phyloP scores from a whole-genome alignment of 2,888 invertebrate species.

The Eutolmus rufibarbis region DNA sequence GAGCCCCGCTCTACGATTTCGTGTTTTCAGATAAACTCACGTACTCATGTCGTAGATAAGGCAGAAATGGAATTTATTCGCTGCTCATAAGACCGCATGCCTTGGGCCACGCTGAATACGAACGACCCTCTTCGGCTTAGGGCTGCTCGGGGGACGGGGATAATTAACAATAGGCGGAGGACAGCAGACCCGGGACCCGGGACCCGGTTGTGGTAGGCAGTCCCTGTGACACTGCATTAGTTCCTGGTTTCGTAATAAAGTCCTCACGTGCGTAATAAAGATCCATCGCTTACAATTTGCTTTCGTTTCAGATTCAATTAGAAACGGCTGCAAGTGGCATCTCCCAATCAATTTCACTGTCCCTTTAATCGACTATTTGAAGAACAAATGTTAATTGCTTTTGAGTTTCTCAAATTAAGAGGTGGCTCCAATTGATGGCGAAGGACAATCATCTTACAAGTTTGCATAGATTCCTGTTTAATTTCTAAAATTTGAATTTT shows the following conservation, averaged over 20 bases:
- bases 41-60: slow-evolving; percentile 12
- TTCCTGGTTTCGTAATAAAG: neutral
- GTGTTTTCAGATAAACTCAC: slow-evolving; percentile 31
- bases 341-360: neutral
- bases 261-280: neutral
- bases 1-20: neutral
- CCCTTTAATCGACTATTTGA: neutral
- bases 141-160: neutral
- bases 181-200: neutral
- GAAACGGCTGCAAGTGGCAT: neutral
- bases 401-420: neutral
- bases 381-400: neutral
- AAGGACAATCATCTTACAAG: neutral
- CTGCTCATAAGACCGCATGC: slow-evolving; percentile 21
- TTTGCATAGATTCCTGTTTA: neutral
- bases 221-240: slow-evolving; percentile 6
- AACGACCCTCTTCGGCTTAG: neutral
- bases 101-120: neutral
- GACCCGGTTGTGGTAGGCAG: neutral
- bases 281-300: neutral
- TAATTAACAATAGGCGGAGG: slow-evolving; percentile 13
- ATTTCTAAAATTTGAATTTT: neutral
- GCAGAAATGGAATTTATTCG: slow-evolving; percentile 27
- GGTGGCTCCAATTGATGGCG: neutral
- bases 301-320: neutral